These are phyloP conservation scores for Tenthredo distinguenda DNA, from an alignment of 2,888 invertebrate genomes.

Conservation along the genomic window DNA sequence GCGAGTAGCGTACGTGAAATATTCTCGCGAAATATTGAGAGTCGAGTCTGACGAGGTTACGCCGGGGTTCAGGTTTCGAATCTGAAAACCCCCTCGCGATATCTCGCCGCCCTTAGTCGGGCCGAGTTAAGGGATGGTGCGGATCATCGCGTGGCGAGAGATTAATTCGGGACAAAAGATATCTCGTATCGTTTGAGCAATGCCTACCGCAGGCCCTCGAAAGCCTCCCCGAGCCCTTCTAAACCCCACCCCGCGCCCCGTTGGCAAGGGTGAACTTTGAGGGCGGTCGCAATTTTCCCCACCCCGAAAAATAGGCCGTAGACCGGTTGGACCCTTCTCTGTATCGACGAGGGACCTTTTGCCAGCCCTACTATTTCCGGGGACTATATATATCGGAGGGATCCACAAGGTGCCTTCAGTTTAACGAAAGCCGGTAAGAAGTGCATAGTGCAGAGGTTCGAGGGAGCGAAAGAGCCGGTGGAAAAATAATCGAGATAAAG, in stretches of 20 bases:
- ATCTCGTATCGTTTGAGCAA: slow-evolving; percentile 51
- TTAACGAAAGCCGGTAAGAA: not conserved
- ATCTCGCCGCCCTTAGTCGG: not conserved
- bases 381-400: slow-evolving; percentile 24
- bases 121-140: not conserved
- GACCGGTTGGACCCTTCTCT: slow-evolving; percentile 25
- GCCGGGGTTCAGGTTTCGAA: not conserved
- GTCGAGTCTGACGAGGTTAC: not conserved
- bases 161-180: slow-evolving; percentile 69
- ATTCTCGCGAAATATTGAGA: not conserved
- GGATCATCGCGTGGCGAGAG: slow-evolving; percentile 59
- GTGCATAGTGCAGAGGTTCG: slow-evolving; percentile 3
- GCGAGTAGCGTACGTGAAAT: no score
- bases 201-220: slow-evolving; percentile 65
- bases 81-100: not conserved
- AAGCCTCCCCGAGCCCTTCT: slow-evolving; percentile 60
- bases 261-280: slow-evolving; percentile 51
- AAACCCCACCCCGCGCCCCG: slow-evolving; percentile 61
- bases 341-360: slow-evolving; percentile 26
- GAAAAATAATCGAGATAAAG: not conserved
- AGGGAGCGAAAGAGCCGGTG: not conserved
- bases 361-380: slow-evolving; percentile 21
- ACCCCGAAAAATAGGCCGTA: not conserved
- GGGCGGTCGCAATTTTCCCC: slow-evolving; percentile 43
- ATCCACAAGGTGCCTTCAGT: slow-evolving; percentile 2